Evolutionary conservation across 2,113 vertebrate genomes (phyloP), one percentile per base, ranked within the genome.

Genomic region (Excalfactoria chinensis): DNA sequence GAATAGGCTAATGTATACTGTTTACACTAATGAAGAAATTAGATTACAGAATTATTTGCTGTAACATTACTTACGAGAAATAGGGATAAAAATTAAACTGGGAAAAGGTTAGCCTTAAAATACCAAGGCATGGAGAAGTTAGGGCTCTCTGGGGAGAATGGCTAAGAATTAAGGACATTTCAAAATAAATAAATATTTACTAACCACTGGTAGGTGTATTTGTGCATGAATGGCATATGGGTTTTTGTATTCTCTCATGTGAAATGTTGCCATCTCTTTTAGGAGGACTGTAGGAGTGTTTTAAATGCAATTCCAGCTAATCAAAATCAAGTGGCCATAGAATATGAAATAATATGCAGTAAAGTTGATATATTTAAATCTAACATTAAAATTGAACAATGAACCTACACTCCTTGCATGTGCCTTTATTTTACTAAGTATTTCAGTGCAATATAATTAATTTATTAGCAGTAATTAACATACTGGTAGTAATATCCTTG

Each of bases 271-370:
- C 93, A 73, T 60, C 78, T 97, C 96, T 96, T 97, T 95, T 75
- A 93, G 93, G 84, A 32, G 95, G 64, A 64, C 86, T 91, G 7
- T 69, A 85, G 40, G 85, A 89, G 59, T 88, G 82, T 86, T 91
- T 96, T 93, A 67, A 92, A 68, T 56, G 70, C 77, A 64, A 43
- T 93, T 96, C 84, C 69, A 94, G 70, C 70, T 95, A 93, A 96
- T 97, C 94, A 96, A 97, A 97, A 97, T 94, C 91, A 96, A 96
- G 93, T 78, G 78, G 85, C 88, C 84, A 87, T 79, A 95, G 88
- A 95, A 87, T 8, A 90, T 44, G 62, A 84, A 91, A 86, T 72
- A 92, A 90, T 86, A 77, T 90, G 70, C 78, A 91, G 43, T 94
- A 91, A 97, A 85, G 75, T 18, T 92, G 71, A 93, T 96, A 22